Conservation (phyloP, 2,888 invertebrate genomes). For the Dysmachus trigonus region DNA sequence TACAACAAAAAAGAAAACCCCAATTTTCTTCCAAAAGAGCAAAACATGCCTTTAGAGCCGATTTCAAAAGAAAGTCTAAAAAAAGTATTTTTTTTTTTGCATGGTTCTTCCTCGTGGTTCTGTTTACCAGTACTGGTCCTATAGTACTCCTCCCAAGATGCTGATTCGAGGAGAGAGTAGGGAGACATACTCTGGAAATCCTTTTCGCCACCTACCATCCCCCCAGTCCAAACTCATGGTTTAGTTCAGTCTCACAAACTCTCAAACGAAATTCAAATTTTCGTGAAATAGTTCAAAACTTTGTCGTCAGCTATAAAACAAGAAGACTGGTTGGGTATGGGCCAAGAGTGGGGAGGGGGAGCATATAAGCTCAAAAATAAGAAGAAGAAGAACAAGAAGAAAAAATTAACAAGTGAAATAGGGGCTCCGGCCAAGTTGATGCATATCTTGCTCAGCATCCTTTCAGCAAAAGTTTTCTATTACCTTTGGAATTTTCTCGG, state of each 20-base stretch:
- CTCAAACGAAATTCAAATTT: conserved; percentile 30
- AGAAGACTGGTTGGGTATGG: not conserved
- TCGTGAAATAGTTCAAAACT: conserved; percentile 25
- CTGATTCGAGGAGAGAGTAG: not conserved
- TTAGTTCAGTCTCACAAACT: not conserved
- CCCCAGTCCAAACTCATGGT: not conserved
- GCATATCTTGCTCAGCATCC: conserved; percentile 8
- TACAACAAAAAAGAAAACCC: not conserved
- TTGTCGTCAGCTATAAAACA: conserved; percentile 15
- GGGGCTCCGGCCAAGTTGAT: not conserved
- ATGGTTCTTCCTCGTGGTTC: not conserved
- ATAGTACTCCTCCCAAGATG: not conserved
- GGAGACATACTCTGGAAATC: not conserved
- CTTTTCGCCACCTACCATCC: not conserved
- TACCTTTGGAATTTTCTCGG: conserved; percentile 19
- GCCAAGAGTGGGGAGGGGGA: not conserved
- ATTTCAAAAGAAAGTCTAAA: not conserved
- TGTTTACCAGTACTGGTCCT: not conserved
- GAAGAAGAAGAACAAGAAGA: not conserved
- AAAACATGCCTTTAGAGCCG: not conserved
- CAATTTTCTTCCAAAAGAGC: not conserved
- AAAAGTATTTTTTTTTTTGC: not conserved
- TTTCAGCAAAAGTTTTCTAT: conserved; percentile 30
- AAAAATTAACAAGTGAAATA: conserved; percentile 11
- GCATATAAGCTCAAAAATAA: not conserved